Evolutionary conservation across 1,140 invertebrate species (phyloP), one percentile per base, ranked within the genome.

Genomic region (Sycophila sp.): DNA sequence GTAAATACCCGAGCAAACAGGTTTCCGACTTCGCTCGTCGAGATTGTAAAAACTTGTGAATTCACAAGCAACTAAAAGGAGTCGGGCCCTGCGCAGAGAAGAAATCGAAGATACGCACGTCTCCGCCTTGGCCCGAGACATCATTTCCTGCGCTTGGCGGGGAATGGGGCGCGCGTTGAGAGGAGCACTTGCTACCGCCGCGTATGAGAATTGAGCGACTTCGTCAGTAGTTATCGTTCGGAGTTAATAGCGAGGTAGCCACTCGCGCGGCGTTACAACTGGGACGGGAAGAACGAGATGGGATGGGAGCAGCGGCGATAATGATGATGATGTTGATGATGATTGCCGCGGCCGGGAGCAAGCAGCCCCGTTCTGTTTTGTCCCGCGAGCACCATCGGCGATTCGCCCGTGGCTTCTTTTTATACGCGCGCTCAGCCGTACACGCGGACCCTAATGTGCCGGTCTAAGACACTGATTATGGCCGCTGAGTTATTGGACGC

Each of bases 281-380:
- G 72, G 72, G 72, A 75, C 71, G 71, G 75, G 71, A 70, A 68
- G 69, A 69, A 75, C 58, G 70, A 63, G 64, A 70, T 58, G 71
- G 64, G 67, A 71, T 55, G 66, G 45, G 70, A 72, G 76, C 63
- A 76, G 34, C 62, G 72, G 72, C 72, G 78, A 82, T 85, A 85
- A 84, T 83, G 83, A 83, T 85, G 80, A 84, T 85, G 82, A 83
- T 78, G 81, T 81, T 81, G 79, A 79, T 77, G 82, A 78, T 84
- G 81, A 84, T 85, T 84, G 79, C 78, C 76, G 34, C 6, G 8
- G 15, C 5, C n/a, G 34, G 3, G 5, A 6, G 28, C 10, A 55
- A 28, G 32, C 10, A 63, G 24, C 62, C n/a, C n/a, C 19, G 30
- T 24, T n/a, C 77, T 72, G 75, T 80, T 70, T 74, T 75, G 75